Conservation (phyloP, 2,888 invertebrate species). For the Zygaena filipendulae region DNA sequence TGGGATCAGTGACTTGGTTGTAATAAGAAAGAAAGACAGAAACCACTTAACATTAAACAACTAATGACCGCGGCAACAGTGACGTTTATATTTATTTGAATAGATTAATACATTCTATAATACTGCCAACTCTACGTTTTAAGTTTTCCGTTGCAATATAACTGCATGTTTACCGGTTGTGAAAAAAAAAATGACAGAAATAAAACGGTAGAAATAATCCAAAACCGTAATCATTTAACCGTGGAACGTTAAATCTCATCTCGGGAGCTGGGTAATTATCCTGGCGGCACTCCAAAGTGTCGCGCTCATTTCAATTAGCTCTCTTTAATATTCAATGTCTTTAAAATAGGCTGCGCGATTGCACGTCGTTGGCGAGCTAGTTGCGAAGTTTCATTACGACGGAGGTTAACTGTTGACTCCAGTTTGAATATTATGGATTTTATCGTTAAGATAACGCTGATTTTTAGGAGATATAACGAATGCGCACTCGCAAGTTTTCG, state of each 20-base stretch:
- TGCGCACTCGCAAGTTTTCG: slow-evolving; percentile 33
- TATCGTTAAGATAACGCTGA: slow-evolving; percentile 43
- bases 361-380: slow-evolving; percentile 41
- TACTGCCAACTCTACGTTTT: too few species aligned
- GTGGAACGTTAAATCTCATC: slow-evolving; percentile 64
- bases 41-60: too few species aligned
- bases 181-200: neutral
- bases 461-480: slow-evolving; percentile 43
- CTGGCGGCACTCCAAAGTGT: slow-evolving; percentile 68
- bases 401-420: slow-evolving; percentile 59
- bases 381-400: slow-evolving; percentile 58
- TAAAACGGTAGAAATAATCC: slow-evolving; percentile 31
- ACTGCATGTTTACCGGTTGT: too few species aligned
- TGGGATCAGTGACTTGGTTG: too few species aligned
- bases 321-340: slow-evolving; percentile 69
- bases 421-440: slow-evolving; percentile 40
- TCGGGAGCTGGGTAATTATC: slow-evolving; percentile 64
- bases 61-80: too few species aligned
- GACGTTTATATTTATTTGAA: too few species aligned
- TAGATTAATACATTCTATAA: too few species aligned
- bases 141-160: too few species aligned
- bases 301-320: slow-evolving; percentile 67
- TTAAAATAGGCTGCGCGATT: slow-evolving; percentile 63
- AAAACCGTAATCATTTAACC: slow-evolving; percentile 45
- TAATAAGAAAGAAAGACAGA: too few species aligned